phyloP scores from a whole-genome alignment of 2,113 vertebrate species.

The Melanocharis versteri region DNA sequence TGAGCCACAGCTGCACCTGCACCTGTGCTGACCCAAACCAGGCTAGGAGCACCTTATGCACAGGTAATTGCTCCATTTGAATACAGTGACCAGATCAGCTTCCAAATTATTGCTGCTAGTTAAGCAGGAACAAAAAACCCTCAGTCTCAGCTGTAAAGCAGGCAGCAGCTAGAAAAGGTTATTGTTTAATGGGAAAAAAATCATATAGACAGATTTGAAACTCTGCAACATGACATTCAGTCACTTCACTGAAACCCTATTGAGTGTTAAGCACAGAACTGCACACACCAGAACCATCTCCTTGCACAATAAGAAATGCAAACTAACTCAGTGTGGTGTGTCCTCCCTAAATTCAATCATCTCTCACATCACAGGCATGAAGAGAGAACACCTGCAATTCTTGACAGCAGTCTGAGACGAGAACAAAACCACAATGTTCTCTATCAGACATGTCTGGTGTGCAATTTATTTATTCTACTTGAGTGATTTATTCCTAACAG shows the following conservation, averaged over 20 bases:
- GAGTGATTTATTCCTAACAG: neutral
- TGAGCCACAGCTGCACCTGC: neutral
- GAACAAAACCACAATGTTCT: neutral
- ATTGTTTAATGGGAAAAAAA: neutral
- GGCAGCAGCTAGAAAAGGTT: neutral
- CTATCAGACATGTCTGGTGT: neutral
- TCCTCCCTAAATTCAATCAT: neutral
- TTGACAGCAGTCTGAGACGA: neutral
- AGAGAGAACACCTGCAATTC: neutral
- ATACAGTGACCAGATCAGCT: neutral
- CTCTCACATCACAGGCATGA: neutral
- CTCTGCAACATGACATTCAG: neutral
- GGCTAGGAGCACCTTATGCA: neutral
- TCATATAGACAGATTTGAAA: neutral
- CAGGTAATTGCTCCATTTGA: neutral
- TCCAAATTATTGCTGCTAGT: neutral
- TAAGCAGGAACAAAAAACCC: neutral
- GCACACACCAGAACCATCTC: neutral
- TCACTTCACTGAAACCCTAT: neutral
- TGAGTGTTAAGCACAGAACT: neutral
- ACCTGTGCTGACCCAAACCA: neutral
- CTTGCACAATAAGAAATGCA: neutral
- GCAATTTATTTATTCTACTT: neutral
- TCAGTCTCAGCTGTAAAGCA: neutral
- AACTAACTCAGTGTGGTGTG: neutral